Conservation (phyloP, 2,888 invertebrate species). For the Lamproptera curius region DNA sequence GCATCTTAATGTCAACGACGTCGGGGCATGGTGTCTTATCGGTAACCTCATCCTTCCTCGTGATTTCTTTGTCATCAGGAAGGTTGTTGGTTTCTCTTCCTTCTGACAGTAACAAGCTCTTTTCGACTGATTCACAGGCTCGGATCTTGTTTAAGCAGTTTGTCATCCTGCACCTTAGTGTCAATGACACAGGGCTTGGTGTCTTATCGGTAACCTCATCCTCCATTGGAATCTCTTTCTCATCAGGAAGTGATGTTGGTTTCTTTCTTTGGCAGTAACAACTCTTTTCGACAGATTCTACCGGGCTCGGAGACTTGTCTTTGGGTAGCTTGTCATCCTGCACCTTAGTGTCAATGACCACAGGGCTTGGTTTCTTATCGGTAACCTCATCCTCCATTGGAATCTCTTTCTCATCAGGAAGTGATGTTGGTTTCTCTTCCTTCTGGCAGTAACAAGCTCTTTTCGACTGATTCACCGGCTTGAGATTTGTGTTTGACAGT, state of each 20-base stretch:
- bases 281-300: background rate
- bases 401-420: background rate
- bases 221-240: constrained; percentile 5
- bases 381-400: background rate
- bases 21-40: background rate
- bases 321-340: background rate
- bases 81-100: constrained; percentile 11
- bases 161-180: background rate
- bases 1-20: background rate
- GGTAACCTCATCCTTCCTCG: background rate
- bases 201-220: constrained; percentile 20
- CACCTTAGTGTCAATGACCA: background rate
- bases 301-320: background rate
- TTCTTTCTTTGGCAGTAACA: constrained; percentile 5
- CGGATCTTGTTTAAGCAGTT: constrained; percentile 12
- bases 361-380: background rate
- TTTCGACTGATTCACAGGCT: constrained; percentile 11
- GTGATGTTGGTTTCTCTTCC: constrained; percentile 11
- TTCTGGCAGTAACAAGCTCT: background rate
- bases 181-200: constrained; percentile 3
- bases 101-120: background rate
- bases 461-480: constrained; percentile 3
- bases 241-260: background rate
- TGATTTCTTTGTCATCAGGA: background rate
- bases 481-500: constrained; percentile 16